Evolutionary conservation across 2,888 invertebrate species (phyloP), one percentile per base, ranked within the genome.

Genomic region (Mechanitis mazaeus): DNA sequence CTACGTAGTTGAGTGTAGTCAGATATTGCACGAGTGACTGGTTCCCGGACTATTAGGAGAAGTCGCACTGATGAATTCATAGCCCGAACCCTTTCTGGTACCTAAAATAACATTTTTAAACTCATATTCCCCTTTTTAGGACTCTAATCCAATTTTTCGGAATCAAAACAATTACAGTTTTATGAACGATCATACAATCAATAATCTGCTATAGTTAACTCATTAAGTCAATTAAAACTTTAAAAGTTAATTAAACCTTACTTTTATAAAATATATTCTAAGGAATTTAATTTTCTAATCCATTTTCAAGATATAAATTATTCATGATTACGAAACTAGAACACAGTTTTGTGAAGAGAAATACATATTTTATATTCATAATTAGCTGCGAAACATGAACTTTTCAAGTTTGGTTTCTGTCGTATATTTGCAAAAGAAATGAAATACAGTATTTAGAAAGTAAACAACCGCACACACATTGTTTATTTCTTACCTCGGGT

Each of bases 11-110:
- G 98, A 31, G 97, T 96, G 88, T 98, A 98, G 91, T 99, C 99
- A 12, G 98, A 98, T 75, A 99, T 96, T 58, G 98, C 96, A 61
- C 99, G 92, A 28, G 96, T 97, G 60, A 98, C 97, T 3, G 99
- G 99, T 83, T 99, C 97, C 12, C 99, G 93, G 33, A 99, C 96
- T 76, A 99, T 97, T 72, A 99, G 91, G 67, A 99, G 92, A 64
- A 99, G 91, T 74, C 97, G 96, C 65, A 98, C 94, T 78, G 95
- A 95, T 7, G 95, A 93, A 90, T 99, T 98, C 97, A 99, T 97
- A 64, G 96, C 95, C 71, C 95, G 92, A 59, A 99, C 97, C 68
- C 99, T 92, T 84, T 97, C 96, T 11, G 99, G 98, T 45, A 97
- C 98, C 94, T 96, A 72, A 54, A 71, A 45, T 33, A 42, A 31